These are phyloP conservation scores for Notothenia coriiceps DNA, from an alignment of 2,113 vertebrate genomes.

Conservation along the genomic window DNA sequence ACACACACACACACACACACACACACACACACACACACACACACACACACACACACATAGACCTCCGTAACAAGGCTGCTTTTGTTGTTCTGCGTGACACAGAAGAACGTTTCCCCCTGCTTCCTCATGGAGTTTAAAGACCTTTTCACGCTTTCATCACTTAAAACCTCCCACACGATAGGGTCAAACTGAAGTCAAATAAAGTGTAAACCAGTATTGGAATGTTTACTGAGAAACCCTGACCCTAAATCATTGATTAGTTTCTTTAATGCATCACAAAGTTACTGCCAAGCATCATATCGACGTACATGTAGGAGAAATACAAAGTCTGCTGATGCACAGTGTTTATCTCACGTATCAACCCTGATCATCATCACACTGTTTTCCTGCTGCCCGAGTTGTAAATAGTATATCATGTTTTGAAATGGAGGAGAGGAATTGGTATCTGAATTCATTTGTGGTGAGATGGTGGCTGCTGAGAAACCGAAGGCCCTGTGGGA, in stretches of 20 bases:
- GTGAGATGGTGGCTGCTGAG: constrained; percentile 44
- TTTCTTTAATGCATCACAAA: not conserved
- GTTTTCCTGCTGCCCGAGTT: not conserved
- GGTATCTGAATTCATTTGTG: constrained; percentile 56
- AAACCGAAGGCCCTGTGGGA: constrained; percentile 49
- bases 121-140: constrained; percentile 37
- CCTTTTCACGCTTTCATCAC: constrained; percentile 41
- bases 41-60: constrained; percentile 21
- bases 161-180: constrained; percentile 29
- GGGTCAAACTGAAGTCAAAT: constrained; percentile 61
- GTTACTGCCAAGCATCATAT: not conserved
- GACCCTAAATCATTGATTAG: not conserved
- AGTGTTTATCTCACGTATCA: not conserved
- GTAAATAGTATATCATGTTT: constrained; percentile 25
- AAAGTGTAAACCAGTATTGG: constrained; percentile 5
- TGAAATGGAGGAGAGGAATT: constrained; percentile 22
- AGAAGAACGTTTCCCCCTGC: constrained; percentile 43
- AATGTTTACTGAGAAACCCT: not conserved
- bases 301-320: not conserved
- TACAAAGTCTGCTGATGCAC: not conserved
- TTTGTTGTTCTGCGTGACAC: constrained; percentile 54
- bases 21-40: not conserved
- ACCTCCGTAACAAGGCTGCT: constrained; percentile 43
- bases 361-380: not conserved
- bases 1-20: not conserved